These are phyloP conservation scores for Hesperia comma DNA, from an alignment of 2,888 invertebrate species.

Conservation along the genomic window DNA sequence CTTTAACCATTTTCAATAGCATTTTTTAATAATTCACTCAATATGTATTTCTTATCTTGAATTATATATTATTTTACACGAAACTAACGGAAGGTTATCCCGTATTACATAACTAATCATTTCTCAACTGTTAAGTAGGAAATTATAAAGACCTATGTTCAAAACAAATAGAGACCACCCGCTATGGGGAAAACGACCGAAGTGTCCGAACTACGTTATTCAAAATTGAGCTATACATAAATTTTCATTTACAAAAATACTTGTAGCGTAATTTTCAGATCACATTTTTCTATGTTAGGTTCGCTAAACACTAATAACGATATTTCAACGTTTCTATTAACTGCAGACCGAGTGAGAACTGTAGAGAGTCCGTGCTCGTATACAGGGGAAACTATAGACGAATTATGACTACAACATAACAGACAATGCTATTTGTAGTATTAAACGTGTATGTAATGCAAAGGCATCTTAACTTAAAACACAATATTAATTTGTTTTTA, in stretches of 20 bases:
- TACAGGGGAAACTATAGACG: background rate
- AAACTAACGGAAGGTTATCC: constrained; percentile 26
- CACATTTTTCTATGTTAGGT: constrained; percentile 70
- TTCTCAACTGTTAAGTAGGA: constrained; percentile 39
- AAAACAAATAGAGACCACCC: constrained; percentile 43
- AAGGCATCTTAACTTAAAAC: no score
- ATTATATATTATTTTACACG: constrained; percentile 46
- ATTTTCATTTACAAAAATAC: constrained; percentile 81
- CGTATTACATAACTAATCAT: constrained; percentile 23
- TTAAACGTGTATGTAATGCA: background rate
- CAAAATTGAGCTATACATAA: constrained; percentile 81
- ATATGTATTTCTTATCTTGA: constrained; percentile 29
- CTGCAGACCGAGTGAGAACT: constrained; percentile 12
- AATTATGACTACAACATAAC: background rate
- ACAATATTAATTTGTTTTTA: no score
- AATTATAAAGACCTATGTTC: constrained; percentile 42
- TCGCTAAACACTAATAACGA: constrained; percentile 37
- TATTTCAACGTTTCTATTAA: constrained; percentile 24
- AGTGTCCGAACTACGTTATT: constrained; percentile 53
- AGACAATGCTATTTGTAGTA: background rate
- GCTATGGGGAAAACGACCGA: constrained; percentile 39
- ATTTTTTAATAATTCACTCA: constrained; percentile 22
- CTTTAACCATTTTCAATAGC: constrained; percentile 37
- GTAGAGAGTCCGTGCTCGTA: background rate
- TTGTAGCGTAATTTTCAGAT: constrained; percentile 80